Base-by-base conservation (phyloP, 2,113 vertebrate genomes). In the Peromyscus californicus region DNA sequence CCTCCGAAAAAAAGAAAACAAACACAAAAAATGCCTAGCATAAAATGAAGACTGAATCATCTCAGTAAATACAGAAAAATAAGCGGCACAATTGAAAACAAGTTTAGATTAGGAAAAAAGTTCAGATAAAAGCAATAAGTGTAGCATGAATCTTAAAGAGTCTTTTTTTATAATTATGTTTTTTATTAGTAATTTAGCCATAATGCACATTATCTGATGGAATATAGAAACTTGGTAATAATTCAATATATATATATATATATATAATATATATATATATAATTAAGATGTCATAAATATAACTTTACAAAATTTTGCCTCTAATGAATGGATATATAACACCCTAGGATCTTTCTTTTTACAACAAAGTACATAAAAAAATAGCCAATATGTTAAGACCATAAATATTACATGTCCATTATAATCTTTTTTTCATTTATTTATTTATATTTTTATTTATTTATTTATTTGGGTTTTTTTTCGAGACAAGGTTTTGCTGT, bases 121-220 rank as follows among this genome's bases (percentile, higher is more conserved):
- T 94, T 89, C 61, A 36, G 36, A 86, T 80, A 76, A 90, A 70
- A 89, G 33, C n/a, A n/a, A 36, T 61, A 67, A 69, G 95, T 48
- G 6, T 48, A 48, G 45, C 45, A 48, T 48, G 45, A 48, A 48
- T 48, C 45, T 48, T 48, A 48, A n/a, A n/a, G n/a, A n/a, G n/a
- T n/a, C n/a, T n/a, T n/a, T n/a, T n/a, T n/a, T n/a, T n/a, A 89
- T 96, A 83, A 92, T 90, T 96, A 91, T 13, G 29, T 90, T 96
- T 84, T 92, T 70, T 75, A 90, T 96, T 96, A 84, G 90, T 90
- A 96, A 92, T 92, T 91, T 80, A 94, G 26, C 54, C 48, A 80
- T 48, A 89, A 88, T 59, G 95, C 72, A 83, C 12, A 84, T 87
- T 80, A 78, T 22, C 42, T 90, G 79, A 91, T 72, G 89, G 94